These are phyloP conservation scores for Myiozetetes cayanensis DNA, from an alignment of 2,113 vertebrate species.

Conservation along the genomic window DNA sequence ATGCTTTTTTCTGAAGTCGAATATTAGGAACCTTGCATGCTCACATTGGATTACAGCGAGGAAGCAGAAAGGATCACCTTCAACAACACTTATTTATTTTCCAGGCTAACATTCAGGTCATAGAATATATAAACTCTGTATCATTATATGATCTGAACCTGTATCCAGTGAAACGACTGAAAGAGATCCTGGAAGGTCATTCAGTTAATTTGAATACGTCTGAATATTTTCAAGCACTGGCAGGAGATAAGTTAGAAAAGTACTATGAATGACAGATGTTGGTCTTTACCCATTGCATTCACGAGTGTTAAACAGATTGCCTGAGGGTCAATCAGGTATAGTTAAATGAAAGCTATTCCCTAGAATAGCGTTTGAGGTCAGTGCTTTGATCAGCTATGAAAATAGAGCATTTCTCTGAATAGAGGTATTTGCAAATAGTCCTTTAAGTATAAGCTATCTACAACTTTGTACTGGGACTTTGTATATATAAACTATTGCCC, in stretches of 20 bases:
- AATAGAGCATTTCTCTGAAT: background rate
- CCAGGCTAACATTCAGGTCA: background rate
- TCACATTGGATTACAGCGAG: background rate
- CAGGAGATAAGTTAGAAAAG: background rate
- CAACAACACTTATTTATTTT: background rate
- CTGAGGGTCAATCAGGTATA: background rate
- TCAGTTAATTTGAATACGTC: background rate
- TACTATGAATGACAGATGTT: background rate
- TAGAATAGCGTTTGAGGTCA: background rate
- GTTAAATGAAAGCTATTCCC: background rate
- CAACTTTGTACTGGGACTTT: background rate
- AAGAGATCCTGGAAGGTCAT: background rate
- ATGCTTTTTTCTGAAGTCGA: background rate
- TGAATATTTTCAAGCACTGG: background rate
- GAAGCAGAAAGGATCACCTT: background rate
- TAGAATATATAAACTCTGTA: background rate
- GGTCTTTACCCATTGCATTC: background rate
- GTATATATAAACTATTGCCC: background rate
- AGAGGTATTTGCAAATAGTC: background rate
- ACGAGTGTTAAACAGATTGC: background rate
- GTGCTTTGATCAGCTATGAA: constrained; percentile 1
- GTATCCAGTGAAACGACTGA: background rate
- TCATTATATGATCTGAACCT: background rate
- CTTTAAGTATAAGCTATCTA: background rate
- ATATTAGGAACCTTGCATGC: background rate